Conservation (phyloP, 2,888 invertebrate species). For the Brachyopa scutellaris region DNA sequence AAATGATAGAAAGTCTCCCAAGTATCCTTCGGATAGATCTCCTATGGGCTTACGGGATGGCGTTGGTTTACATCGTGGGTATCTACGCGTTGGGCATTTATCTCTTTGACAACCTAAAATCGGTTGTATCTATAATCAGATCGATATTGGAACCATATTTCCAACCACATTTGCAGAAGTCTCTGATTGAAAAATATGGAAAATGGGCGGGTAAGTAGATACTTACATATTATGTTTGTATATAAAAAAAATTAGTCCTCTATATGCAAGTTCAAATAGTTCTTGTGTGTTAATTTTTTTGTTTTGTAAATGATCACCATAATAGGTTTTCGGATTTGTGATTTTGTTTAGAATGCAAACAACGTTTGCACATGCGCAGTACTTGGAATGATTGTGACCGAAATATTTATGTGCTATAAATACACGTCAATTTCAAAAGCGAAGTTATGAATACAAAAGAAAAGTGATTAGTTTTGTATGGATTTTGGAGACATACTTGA, state of each 20-base stretch:
- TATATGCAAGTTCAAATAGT: not conserved
- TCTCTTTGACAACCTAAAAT: conserved; percentile 84
- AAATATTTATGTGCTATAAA: not conserved
- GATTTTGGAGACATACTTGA: not conserved
- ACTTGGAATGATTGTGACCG: not conserved
- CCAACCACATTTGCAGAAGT: conserved; percentile 85
- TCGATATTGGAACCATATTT: conserved; percentile 87
- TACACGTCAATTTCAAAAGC: not conserved
- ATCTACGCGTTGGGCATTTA: conserved; percentile 75
- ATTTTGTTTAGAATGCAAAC: conserved; percentile 2
- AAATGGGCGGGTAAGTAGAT: conserved; percentile 91
- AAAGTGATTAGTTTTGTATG: not conserved
- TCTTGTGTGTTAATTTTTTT: too few relatives aligned
- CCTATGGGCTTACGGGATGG: conserved; percentile 76
- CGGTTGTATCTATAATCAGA: conserved; percentile 84
- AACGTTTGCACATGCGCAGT: not conserved
- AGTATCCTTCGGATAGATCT: conserved; percentile 76
- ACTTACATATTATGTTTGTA: too few relatives aligned
- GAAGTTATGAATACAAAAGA: not conserved
- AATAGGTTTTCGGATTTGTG: not conserved
- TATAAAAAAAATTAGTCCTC: too few relatives aligned
- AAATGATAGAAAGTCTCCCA: conserved; percentile 33
- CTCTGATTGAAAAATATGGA: conserved; percentile 87
- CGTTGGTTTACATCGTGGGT: conserved; percentile 77
- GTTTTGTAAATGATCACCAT: too few relatives aligned